phyloP scores from a whole-genome alignment of 2,888 invertebrate species.

The Stenoptilia bipunctidactyla region DNA sequence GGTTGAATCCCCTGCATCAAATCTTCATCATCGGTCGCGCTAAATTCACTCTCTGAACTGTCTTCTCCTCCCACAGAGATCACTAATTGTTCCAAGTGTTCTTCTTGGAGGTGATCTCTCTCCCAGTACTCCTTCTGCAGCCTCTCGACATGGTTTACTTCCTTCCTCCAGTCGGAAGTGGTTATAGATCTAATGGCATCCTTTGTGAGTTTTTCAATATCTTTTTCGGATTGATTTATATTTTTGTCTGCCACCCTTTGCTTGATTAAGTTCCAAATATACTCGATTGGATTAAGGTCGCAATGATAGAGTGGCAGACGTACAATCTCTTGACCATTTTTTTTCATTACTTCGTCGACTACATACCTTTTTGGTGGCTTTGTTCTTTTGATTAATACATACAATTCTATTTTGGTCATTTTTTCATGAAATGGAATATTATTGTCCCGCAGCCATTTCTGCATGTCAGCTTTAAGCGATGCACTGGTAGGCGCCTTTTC shows the following conservation, averaged over 20 bases:
- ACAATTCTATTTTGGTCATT: conserved; percentile 14
- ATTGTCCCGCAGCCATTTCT: conserved; percentile 14
- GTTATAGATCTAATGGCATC: conserved; percentile 16
- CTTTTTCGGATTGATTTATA: conserved; percentile 2
- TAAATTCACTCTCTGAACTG: too few species aligned
- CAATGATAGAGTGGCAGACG: too few species aligned
- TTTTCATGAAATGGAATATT: conserved; percentile 13
- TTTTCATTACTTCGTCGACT: conserved; percentile 7
- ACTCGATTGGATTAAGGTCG: too few species aligned
- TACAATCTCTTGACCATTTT: conserved; percentile 15
- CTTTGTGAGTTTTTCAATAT: conserved; percentile 17
- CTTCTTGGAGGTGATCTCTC: conserved; percentile 10
- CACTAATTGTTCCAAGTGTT: conserved; percentile 7
- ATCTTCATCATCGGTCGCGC: too few species aligned
- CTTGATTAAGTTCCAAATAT: too few species aligned
- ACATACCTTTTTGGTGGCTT: conserved; percentile 15
- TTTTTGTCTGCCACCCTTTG: conserved; percentile 10
- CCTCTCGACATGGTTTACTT: conserved; percentile 13
- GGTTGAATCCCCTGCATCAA: too few species aligned
- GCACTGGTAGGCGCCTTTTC: conserved; percentile 8
- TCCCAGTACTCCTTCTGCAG: conserved; percentile 12
- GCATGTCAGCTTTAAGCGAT: conserved; percentile 10
- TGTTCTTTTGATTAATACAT: conserved; percentile 8
- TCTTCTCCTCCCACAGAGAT: conserved; percentile 12
- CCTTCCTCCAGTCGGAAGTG: conserved; percentile 15